Base-by-base conservation (phyloP, 2,113 vertebrate genomes). In the Pteropus alecto region DNA sequence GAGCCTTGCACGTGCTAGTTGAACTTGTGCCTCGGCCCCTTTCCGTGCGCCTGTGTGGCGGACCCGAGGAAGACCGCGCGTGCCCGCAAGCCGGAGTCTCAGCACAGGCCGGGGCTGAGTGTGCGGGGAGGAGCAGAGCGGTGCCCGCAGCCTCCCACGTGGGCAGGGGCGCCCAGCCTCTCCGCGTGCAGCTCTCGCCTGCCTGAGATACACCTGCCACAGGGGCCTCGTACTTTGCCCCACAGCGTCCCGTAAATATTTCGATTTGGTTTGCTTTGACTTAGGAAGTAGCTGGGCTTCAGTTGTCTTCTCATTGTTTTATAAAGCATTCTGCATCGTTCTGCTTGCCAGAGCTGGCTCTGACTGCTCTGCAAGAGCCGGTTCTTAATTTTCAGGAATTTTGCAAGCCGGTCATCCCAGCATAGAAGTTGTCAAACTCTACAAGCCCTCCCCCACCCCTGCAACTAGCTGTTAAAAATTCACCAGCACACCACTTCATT, bases 41-140 rank as follows among this genome's bases (percentile, higher is more conserved):
- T 10, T 12, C 2, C 3, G 14, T 30, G 41, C 24, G 3, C 38
- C 11, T 16, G 35, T 46, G 51, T 13, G 9, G 14, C 5, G 26
- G 63, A 21, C 81, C 22, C 3, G 5, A 43, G 70, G 18, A 6
- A 6, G 7, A 38, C 19, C 0, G 1, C 6, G 0, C 1, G 0
- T 5, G 10, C 41, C 8, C 1, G 5, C 14, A 13, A 24, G 10
- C 51, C 0, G 0, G 3, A 16, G 35, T 7, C 38, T 8, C 30
- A 6, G 0, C 1, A 5, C 2, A 1, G 81, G 54, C 19, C 0
- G 7, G n/a, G 48, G 9, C 21, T 41, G 46, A 24, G 3, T 0
- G 26, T 30, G 33, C 58, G 15, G 10, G 0, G 4, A 28, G 85
- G 18, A 7, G 35, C 30, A 12, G 11, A 3, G 0, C 4, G 28